Percentiles rank a stretch among this genome's conserved stretches.
These are phyloP conservation scores for Xylota segnis DNA, from an alignment of 2,888 invertebrate species.

Conservation along the genomic window DNA sequence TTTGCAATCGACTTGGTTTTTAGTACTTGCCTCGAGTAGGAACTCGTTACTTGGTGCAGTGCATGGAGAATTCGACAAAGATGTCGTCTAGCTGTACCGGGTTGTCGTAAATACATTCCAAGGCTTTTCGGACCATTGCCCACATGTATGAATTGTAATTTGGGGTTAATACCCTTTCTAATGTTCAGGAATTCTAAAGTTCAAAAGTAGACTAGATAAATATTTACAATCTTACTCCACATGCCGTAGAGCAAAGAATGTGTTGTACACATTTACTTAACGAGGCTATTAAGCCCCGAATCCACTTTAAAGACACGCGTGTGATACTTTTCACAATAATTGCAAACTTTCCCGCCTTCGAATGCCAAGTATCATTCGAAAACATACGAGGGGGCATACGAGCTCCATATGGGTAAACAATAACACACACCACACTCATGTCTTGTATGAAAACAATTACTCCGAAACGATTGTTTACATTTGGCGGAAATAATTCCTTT, in stretches of 20 bases:
- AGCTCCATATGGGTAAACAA: conserved; percentile 31
- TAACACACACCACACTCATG: conserved; percentile 7
- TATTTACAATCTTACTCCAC: no score
- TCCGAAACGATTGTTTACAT: conserved; percentile 44
- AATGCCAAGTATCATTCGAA: not conserved
- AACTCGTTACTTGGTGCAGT: no score
- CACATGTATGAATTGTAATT: no score
- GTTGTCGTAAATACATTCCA: no score
- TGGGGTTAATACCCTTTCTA: no score
- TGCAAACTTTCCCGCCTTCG: not conserved
- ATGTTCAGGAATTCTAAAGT: no score
- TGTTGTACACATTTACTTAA: not conserved
- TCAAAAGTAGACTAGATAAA: no score
- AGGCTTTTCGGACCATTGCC: no score
- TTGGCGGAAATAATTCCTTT: conserved; percentile 51
- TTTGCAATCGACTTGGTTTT: no score
- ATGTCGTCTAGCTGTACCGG: no score
- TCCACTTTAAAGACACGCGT: not conserved
- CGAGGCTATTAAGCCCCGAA: not conserved
- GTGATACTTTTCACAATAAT: not conserved
- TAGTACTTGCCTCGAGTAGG: no score
- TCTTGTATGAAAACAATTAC: conserved; percentile 40
- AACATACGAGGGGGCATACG: not conserved
- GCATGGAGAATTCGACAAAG: no score
- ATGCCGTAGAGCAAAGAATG: not conserved